Conservation (phyloP, 2,797 vertebrate genomes). For the Otus scops region DNA sequence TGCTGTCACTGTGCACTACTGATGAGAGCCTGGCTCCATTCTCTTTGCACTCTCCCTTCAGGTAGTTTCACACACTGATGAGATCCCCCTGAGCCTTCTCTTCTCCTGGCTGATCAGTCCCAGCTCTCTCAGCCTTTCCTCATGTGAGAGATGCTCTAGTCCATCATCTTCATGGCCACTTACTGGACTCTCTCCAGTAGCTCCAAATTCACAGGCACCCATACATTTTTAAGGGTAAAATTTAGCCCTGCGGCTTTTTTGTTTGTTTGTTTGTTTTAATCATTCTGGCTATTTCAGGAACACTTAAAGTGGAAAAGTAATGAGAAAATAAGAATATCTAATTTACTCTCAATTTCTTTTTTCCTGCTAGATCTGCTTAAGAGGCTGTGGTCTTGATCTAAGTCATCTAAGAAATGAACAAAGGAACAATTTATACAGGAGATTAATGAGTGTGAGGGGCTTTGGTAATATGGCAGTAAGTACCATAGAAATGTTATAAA, state of each 20-base stretch:
- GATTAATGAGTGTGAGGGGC: conserved; percentile 52
- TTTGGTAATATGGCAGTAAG: conserved; percentile 11
- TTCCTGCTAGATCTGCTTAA: conserved; percentile 36
- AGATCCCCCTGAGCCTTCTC: background rate
- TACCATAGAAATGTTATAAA: conserved; percentile 60
- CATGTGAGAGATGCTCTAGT: background rate
- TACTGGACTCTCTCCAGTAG: background rate
- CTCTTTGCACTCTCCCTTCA: background rate
- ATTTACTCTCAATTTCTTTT: conserved; percentile 23
- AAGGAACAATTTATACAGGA: conserved; percentile 31
- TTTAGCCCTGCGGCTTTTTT: background rate
- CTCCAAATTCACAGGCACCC: background rate
- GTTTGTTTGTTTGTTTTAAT: background rate
- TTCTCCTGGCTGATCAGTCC: background rate
- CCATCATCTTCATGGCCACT: background rate
- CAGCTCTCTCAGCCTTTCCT: background rate
- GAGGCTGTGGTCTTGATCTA: conserved; percentile 44
- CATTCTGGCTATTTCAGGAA: conserved; percentile 35
- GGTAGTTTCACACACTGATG: background rate
- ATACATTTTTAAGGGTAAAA: background rate
- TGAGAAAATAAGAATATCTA: conserved; percentile 30
- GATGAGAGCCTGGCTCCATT: background rate
- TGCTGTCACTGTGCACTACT: background rate
- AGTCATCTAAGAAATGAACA: conserved; percentile 42
- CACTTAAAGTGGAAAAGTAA: conserved; percentile 21